These are phyloP conservation scores for Hemaris fuciformis DNA, from an alignment of 2,888 invertebrate species.

Conservation along the genomic window DNA sequence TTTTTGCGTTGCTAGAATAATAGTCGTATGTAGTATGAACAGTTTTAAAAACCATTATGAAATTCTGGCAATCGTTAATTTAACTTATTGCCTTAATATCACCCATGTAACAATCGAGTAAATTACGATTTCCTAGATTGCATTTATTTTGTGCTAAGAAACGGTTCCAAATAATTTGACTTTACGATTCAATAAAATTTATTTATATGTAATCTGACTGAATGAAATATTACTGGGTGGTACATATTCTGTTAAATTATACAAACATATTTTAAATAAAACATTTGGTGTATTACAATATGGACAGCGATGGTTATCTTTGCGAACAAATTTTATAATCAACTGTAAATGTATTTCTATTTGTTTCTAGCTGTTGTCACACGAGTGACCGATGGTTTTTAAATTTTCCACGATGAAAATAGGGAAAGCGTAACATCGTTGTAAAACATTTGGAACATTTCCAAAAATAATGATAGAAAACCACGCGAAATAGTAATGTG, in stretches of 20 bases:
- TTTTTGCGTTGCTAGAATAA: not conserved
- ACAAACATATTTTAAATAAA: not conserved
- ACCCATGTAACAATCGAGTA: constrained; percentile 21
- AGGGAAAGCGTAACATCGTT: constrained; percentile 77
- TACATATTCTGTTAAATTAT: not conserved
- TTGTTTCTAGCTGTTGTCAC: constrained; percentile 78
- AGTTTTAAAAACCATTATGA: not conserved
- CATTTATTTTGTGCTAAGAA: constrained; percentile 27
- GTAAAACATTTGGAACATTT: constrained; percentile 70
- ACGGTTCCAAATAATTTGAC: constrained; percentile 32
- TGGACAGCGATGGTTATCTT: not conserved
- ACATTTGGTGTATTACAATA: not conserved
- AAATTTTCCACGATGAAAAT: constrained; percentile 80
- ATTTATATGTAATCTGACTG: constrained; percentile 30
- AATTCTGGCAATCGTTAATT: constrained; percentile 15
- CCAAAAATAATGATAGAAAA: constrained; percentile 77
- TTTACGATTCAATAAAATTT: constrained; percentile 45
- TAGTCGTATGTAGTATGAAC: not conserved
- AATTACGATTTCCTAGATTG: constrained; percentile 35
- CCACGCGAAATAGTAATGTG: constrained; percentile 60
- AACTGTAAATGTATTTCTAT: constrained; percentile 76
- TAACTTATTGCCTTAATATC: constrained; percentile 29
- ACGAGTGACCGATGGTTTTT: constrained; percentile 79
- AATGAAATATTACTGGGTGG: not conserved
- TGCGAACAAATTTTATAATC: constrained; percentile 63